phyloP scores from a whole-genome alignment of 2,888 invertebrate genomes.

The Acronicta leporina region DNA sequence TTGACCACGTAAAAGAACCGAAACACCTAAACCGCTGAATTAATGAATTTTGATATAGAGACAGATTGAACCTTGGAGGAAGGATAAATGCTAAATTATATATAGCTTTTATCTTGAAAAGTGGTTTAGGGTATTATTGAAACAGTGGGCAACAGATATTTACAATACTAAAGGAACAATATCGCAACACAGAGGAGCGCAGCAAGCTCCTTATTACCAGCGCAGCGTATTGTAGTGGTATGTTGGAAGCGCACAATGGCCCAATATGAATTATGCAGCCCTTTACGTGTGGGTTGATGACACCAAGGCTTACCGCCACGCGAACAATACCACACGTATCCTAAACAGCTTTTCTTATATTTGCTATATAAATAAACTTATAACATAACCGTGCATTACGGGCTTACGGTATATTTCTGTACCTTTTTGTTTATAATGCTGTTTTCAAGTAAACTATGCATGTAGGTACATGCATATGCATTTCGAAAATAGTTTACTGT shows the following conservation, averaged over 20 bases:
- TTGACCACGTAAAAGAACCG: too few species aligned
- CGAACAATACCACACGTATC: slow-evolving; percentile 60
- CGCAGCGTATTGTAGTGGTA: slow-evolving; percentile 53
- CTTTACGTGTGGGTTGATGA: slow-evolving; percentile 77
- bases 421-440: slow-evolving; percentile 2
- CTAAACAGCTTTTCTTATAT: slow-evolving; percentile 61
- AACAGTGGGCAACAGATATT: slow-evolving; percentile 30
- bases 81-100: too few species aligned
- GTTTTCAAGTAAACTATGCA: background rate
- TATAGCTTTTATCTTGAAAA: too few species aligned
- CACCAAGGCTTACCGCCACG: slow-evolving; percentile 56
- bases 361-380: slow-evolving; percentile 56
- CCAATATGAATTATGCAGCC: slow-evolving; percentile 79
- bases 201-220: slow-evolving; percentile 46
- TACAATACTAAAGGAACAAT: slow-evolving; percentile 28
- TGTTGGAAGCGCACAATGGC: slow-evolving; percentile 70
- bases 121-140: background rate
- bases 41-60: too few species aligned
- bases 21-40: too few species aligned
- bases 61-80: too few species aligned
- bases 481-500: too few species aligned
- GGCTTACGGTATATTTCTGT: slow-evolving; percentile 38
- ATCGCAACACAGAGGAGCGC: slow-evolving; percentile 33
- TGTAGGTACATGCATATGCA: too few species aligned
- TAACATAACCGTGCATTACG: slow-evolving; percentile 34